phyloP scores from a whole-genome alignment of 2,797 vertebrate genomes.

The Takifugu rubripes region DNA sequence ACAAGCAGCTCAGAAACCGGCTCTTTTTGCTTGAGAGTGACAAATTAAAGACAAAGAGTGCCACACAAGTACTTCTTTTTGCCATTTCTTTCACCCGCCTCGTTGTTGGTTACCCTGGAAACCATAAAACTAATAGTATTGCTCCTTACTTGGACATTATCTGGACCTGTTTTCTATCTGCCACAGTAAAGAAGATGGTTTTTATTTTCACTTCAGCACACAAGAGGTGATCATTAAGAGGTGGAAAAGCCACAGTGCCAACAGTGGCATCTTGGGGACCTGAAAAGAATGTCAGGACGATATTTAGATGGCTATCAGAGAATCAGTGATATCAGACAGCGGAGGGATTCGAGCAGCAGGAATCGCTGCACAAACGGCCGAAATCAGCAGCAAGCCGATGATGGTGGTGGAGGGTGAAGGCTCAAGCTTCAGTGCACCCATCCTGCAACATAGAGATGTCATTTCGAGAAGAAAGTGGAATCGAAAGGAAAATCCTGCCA shows the following conservation, averaged over 20 bases:
- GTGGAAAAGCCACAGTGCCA: no score
- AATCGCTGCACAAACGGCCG: slow-evolving; percentile 13
- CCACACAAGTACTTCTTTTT: neutral
- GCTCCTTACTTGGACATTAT: no score
- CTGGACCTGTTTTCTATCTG: no score
- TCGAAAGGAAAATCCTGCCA: no score
- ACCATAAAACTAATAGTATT: no score
- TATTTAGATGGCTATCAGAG: neutral
- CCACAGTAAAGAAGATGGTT: no score
- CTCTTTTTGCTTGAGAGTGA: slow-evolving; percentile 12
- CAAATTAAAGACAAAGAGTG: neutral
- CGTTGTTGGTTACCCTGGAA: no score
- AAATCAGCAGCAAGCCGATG: neutral
- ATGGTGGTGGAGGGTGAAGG: slow-evolving; percentile 7
- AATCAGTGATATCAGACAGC: slow-evolving; percentile 33
- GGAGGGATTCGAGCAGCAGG: slow-evolving; percentile 37
- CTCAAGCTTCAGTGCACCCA: neutral
- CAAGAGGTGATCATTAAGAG: no score
- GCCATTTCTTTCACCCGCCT: no score
- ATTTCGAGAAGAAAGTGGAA: neutral
- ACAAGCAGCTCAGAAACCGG: neutral
- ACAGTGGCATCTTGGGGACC: no score
- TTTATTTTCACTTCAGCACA: no score
- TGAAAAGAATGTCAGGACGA: neutral
- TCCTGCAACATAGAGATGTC: slow-evolving; percentile 15